Base-by-base conservation (phyloP, 2,888 invertebrate species). In the Plebejus anna region DNA sequence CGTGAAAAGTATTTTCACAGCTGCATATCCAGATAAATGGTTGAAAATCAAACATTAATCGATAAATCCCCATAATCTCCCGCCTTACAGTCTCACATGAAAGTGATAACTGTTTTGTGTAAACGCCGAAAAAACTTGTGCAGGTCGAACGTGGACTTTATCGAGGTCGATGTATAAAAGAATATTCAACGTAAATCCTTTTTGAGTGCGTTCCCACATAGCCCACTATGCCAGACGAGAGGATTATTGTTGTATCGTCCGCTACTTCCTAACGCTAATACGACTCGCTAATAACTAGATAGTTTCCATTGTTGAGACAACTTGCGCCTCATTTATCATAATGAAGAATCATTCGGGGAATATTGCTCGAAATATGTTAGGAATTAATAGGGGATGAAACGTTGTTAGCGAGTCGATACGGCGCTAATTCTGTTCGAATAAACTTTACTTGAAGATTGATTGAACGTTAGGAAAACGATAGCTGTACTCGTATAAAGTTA, bases 161-260 rank as follows among this genome's bases (percentile, higher is more conserved):
- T 73, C 28, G 73, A 55, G 51, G 73, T 55, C 32, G 32, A 73
- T 51, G 51, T 73, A 32, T 51, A 51, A 71, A 51, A 55, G 47
- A 51, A 55, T 36, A 66, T 73, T 51, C 51, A 73, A 73, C 73
- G 32, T 73, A 73, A 73, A 73, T 73, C 51, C 51, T 55, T 73
- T 73, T 32, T 36, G 51, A 73, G 32, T 13, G 16, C 51, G 55
- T 55, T 13, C 51, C 28, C 72, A 47, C 51, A 16, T 36, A 73
- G 51, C 32, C 16, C 51, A 55, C 73, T 51, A 47, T 13, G 73
- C 55, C 55, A 4, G 28, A 51, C 51, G 5, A 55, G 32, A 73
- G 73, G 55, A 55, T 73, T 73, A 55, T 73, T 72, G 47, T 47
- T 51, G 55, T 73, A 55, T 47, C 71, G 71, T 71, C 71, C 6